A percentile compares a stretch with the other conserved stretches of the same genome.
phyloP scores from a whole-genome alignment of 2,797 vertebrate species.

The Alosa sapidissima region DNA sequence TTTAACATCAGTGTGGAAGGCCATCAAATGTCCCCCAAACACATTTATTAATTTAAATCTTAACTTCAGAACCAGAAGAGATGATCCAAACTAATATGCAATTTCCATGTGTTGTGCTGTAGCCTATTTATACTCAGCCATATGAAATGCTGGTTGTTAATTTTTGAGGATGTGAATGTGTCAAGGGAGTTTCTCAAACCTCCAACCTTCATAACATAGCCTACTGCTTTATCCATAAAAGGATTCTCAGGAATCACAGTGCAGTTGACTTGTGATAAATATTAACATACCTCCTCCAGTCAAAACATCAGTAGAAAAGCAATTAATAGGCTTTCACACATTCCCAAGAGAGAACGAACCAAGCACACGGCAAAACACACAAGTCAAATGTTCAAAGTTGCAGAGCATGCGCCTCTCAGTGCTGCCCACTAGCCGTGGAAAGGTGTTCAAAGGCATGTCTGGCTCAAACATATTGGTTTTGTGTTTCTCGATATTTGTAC shows the following conservation, averaged over 20 bases:
- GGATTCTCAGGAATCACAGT: neutral
- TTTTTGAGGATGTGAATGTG: too few relatives aligned
- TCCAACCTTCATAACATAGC: neutral
- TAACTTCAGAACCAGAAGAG: too few relatives aligned
- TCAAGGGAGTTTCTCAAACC: neutral
- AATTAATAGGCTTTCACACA: slow-evolving; percentile 1
- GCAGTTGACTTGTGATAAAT: neutral
- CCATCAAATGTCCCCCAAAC: too few relatives aligned
- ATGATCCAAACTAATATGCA: too few relatives aligned
- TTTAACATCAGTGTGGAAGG: too few relatives aligned
- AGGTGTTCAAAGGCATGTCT: slow-evolving; percentile 44
- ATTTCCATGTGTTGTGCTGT: too few relatives aligned
- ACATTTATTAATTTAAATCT: too few relatives aligned
- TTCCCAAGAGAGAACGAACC: slow-evolving; percentile 5
- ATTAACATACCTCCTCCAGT: neutral
- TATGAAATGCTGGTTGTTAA: too few relatives aligned
- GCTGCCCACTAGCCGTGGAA: slow-evolving; percentile 68
- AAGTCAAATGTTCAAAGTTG: slow-evolving; percentile 19
- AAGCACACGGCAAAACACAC: slow-evolving; percentile 1
- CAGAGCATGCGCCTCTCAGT: slow-evolving; percentile 50
- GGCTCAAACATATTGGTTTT: neutral
- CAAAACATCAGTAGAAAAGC: neutral
- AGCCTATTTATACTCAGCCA: too few relatives aligned
- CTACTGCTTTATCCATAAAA: neutral
- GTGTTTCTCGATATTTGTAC: neutral